Base-by-base conservation (phyloP, 2,113 vertebrate genomes). In the Dipodomys stephensi region DNA sequence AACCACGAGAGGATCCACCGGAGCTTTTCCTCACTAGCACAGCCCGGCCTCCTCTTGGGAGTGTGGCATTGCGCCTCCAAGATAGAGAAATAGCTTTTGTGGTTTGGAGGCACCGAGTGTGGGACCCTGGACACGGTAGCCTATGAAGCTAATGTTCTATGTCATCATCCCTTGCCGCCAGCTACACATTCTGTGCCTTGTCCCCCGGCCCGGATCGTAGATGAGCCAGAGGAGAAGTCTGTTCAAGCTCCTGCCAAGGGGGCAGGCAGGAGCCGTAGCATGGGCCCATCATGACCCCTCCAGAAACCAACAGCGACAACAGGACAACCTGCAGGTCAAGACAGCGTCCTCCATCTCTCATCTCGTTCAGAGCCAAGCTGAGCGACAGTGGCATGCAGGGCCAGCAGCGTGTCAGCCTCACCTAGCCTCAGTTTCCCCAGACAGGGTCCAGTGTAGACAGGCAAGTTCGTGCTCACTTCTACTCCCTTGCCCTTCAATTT, bases 111-210 rank as follows among this genome's bases (percentile, higher is more conserved):
- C 30, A 1, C 12, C 3, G 15, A 16, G 72, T 35, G 1, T 1
- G 22, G 1, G 18, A 76, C 16, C 28, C 3, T 20, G 12, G 81
- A 18, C 1, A 68, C 0, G 23, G 69, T 4, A 27, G 19, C 25
- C 57, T 0, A 4, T 65, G 27, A 74, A 18, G 19, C 28, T 11
- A 9, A 4, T 0, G 9, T 18, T 4, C 28, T 16, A 0, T 0
- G 39, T 44, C 18, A 4, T 22, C 8, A 0, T 15, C 44, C 3
- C 35, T 18, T 16, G 76, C 30, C 53, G 4, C 28, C 15, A 30
- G 65, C 28, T 25, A 7, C 5, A 6, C 8, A 6, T 1, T 57
- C 53, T 7, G 35, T 4, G 85, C 4, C 78, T 53, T 35, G 35
- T 39, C 6, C 46, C 85, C 68, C 3, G 2, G 39, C 18, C 3